Conservation (phyloP, 2,113 vertebrate genomes). For the Conger conger region DNA sequence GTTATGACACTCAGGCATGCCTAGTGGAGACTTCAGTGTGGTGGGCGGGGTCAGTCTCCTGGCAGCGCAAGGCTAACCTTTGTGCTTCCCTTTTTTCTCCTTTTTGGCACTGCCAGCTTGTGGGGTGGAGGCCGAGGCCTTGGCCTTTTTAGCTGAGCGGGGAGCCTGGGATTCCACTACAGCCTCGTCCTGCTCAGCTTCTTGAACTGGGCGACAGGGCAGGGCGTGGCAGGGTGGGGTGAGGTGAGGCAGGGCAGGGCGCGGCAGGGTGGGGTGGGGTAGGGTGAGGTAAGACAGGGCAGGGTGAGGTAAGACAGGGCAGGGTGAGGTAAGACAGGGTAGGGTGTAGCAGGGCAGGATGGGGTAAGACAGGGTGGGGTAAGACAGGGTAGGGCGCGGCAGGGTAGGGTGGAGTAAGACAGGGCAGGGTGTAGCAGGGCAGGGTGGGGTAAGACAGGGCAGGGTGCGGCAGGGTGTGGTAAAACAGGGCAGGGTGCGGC, state of each 20-base stretch:
- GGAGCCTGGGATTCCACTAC: slow-evolving; percentile 74
- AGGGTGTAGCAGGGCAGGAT: slow-evolving; percentile 37
- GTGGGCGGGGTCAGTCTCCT: not conserved
- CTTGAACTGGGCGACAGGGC: slow-evolving; percentile 80
- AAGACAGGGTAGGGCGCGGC: not conserved
- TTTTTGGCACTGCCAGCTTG: slow-evolving; percentile 87
- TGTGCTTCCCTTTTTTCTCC: slow-evolving; percentile 93
- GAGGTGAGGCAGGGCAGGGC: no score
- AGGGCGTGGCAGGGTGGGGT: slow-evolving; percentile 39
- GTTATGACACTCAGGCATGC: not conserved
- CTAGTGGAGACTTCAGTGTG: not conserved
- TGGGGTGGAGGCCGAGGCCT: slow-evolving; percentile 78
- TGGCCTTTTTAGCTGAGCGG: slow-evolving; percentile 88
- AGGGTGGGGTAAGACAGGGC: not conserved
- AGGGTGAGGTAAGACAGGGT: not conserved
- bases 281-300: not conserved
- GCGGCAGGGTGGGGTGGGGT: not conserved
- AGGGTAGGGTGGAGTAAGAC: not conserved
- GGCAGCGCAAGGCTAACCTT: slow-evolving; percentile 80
- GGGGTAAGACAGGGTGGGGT: no score
- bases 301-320: not conserved
- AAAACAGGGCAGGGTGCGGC: slow-evolving; percentile 32
- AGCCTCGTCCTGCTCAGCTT: slow-evolving; percentile 87
- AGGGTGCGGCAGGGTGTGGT: slow-evolving; percentile 37
- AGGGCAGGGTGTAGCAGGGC: not conserved